Evolutionary conservation across 2,888 invertebrate genomes (phyloP).

Genomic region (Octodonta nipae): DNA sequence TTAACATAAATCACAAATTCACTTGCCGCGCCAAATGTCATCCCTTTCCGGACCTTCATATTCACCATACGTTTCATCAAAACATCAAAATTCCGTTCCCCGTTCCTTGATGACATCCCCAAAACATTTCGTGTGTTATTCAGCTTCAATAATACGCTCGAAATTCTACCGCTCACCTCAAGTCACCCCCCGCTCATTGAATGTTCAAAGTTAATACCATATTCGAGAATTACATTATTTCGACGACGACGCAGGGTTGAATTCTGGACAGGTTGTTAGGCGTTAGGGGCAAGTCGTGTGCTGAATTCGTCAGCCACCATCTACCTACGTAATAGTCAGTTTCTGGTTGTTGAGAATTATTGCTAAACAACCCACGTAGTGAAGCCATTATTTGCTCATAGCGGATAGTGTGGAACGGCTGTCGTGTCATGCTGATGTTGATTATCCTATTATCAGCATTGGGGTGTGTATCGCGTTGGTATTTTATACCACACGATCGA

Average conservation of each 20-base stretch:
- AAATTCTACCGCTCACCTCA: slow-evolving; percentile 5
- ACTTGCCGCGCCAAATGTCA: too few relatives aligned
- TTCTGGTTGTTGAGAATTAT: slow-evolving; percentile 15
- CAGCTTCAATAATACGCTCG: slow-evolving; percentile 6
- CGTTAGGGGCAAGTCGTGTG: slow-evolving; percentile 15
- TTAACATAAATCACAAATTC: too few relatives aligned
- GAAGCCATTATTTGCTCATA: slow-evolving; percentile 28
- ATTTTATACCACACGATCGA: too few relatives aligned
- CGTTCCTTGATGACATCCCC: too few relatives aligned
- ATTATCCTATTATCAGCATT: slow-evolving; percentile 36
- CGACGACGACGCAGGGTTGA: slow-evolving; percentile 7
- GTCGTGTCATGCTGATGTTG: slow-evolving; percentile 19
- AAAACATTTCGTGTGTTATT: slow-evolving; percentile 2
- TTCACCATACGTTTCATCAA: too few relatives aligned
- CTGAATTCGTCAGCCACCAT: slow-evolving; percentile 9
- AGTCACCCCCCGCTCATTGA: slow-evolving; percentile 4
- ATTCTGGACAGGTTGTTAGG: slow-evolving; percentile 17
- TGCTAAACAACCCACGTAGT: slow-evolving; percentile 27
- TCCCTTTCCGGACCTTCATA: too few relatives aligned
- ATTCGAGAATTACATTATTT: slow-evolving; percentile 7
- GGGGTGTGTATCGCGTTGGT: too few relatives aligned
- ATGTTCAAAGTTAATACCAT: slow-evolving; percentile 8
- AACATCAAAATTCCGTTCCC: too few relatives aligned
- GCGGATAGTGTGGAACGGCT: slow-evolving; percentile 22
- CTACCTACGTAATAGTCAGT: too few relatives aligned